These are phyloP conservation scores for Hemicentrotus pulcherrimus DNA, from an alignment of 35 echinoderm and acorn worm genomes.

Conservation along the genomic window DNA sequence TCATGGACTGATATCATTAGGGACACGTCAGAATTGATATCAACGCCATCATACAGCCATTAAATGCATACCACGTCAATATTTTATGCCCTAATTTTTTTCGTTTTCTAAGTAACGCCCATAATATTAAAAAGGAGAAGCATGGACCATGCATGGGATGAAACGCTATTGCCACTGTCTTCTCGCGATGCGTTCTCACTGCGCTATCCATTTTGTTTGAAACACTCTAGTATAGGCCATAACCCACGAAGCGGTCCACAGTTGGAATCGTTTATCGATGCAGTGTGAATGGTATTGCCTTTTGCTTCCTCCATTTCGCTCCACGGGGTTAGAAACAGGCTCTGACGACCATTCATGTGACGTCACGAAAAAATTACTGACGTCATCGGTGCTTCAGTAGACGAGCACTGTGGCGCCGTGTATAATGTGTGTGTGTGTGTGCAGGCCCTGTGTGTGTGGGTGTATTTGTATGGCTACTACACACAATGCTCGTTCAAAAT, in stretches of 20 bases:
- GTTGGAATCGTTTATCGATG: neutral
- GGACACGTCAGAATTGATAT: neutral
- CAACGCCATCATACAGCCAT: neutral
- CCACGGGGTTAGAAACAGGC: neutral
- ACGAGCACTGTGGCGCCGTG: neutral
- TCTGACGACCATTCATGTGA: slow-evolving; percentile 19
- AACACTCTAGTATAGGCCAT: neutral
- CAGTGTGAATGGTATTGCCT: neutral
- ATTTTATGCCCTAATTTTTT: neutral
- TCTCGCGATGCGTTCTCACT: neutral
- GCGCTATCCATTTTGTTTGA: neutral
- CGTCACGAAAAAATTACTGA: neutral
- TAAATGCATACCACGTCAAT: neutral
- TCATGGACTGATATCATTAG: neutral
- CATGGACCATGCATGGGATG: neutral
- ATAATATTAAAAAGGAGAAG: neutral
- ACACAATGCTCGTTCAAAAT: neutral
- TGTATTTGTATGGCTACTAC: neutral
- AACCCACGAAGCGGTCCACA: neutral
- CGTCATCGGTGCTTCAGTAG: slow-evolving; percentile 35
- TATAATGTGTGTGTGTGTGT: neutral
- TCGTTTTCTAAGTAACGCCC: neutral
- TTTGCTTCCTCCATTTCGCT: neutral
- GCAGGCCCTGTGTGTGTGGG: neutral
- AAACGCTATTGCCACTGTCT: neutral